Base-by-base conservation (phyloP, 1,140 invertebrate genomes). In the Brachionus sp. region DNA sequence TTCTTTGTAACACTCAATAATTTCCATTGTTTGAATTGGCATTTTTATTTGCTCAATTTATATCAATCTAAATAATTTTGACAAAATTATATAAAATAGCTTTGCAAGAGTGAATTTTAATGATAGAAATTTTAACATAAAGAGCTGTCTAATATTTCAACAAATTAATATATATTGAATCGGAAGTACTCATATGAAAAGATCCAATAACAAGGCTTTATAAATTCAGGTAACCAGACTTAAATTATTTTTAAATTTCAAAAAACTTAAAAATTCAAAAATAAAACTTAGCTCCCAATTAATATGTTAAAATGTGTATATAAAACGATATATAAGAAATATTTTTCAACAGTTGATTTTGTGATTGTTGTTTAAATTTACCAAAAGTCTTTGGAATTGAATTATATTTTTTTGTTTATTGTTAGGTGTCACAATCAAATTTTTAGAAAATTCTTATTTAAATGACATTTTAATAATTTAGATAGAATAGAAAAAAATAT, bases 381-480 rank as follows among this genome's bases (percentile, higher is more conserved):
- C 16, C 50, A 57, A 57, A 57, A 19, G 50, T n/a, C 50, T 57
- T 57, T 57, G 50, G 29, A 29, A 25, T 57, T 5, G 12, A 13
- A 10, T 13, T 42, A 3, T 42, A 42, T 10, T 42, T 42, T 42
- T 42, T 10, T 1, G 7, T 42, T 19, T 19, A 23, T 57, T 57
- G 5, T 5, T 19, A 57, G 5, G n/a, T 57, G 7, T 57, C 19
- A 57, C 19, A 57, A 57, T 57, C 50, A n/a, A 46, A 46, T n/a
- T 46, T 1, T 4, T 12, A 7, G 12, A 57, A 57, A 23, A 7
- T 25, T 19, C 5, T 53, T 19, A 9, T 57, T 57, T 57, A 23
- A 57, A 57, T 57, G 50, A 19, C 50, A 57, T 57, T 57, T 57
- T 57, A 57, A 57, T 57, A 57, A 57, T 57, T 57, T 57, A 57